Percentiles rank a stretch among this genome's conserved stretches.
phyloP scores from a whole-genome alignment of 2,888 invertebrate genomes.

The Apeira syringaria region DNA sequence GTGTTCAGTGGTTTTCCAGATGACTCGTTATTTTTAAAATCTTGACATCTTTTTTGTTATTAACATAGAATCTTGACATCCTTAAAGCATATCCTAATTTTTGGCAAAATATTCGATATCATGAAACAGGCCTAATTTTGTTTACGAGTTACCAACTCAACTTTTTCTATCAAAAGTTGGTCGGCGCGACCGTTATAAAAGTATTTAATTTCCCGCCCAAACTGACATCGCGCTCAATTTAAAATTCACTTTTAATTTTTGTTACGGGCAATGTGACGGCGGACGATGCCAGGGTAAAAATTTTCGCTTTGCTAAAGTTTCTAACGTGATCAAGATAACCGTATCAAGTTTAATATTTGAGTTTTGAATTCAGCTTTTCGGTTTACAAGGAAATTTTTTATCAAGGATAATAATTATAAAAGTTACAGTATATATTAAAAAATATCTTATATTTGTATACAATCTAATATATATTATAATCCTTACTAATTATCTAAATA shows the following conservation, averaged over 20 bases:
- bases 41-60: too few relatives aligned
- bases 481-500: too few relatives aligned
- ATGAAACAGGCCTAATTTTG: conserved; percentile 65
- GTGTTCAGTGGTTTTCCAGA: too few relatives aligned
- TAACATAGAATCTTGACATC: too few relatives aligned
- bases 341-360: conserved; percentile 6
- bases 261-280: conserved; percentile 26
- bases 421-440: too few relatives aligned
- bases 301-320: conserved; percentile 31
- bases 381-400: conserved; percentile 1
- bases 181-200: conserved; percentile 52
- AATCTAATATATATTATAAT: too few relatives aligned
- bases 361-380: conserved; percentile 4
- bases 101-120: conserved; percentile 41
- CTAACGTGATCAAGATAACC: conserved; percentile 19
- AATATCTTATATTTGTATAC: too few relatives aligned
- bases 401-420: too few relatives aligned
- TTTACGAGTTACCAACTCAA: conserved; percentile 63
- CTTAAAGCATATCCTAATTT: conserved; percentile 1
- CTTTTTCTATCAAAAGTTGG: conserved; percentile 79
- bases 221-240: conserved; percentile 62
- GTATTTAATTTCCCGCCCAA: conserved; percentile 72
- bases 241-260: conserved; percentile 51
- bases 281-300: conserved; percentile 8
- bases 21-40: too few relatives aligned